Evolutionary conservation across 1,140 invertebrate genomes (phyloP), one percentile per base, ranked within the genome.

Genomic region (Meteorus sp.): DNA sequence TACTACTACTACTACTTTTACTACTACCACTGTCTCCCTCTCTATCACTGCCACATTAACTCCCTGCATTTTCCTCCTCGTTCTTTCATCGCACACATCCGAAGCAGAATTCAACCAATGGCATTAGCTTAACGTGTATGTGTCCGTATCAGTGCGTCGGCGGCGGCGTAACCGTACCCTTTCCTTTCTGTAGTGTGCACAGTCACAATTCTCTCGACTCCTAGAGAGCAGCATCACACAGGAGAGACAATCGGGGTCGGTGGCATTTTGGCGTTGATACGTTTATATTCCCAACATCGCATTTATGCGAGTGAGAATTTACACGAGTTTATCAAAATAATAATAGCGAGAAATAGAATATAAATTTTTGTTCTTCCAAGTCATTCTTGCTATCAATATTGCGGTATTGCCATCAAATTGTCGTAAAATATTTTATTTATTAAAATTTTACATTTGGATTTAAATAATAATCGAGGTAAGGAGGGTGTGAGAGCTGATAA

Each of bases 171-270:
- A 35, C 45, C 29, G 13, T 61, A 58, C 60, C 50, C 56, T 59
- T 58, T 44, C 31, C 47, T 56, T 55, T n/a, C n/a, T n/a, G n/a
- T n/a, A n/a, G n/a, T 23, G 37, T 20, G 52, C 43, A 52, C 60
- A 62, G 60, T 62, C 60, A 55, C 50, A 50, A 56, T 62, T 54
- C 51, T 57, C 52, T 50, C 51, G 51, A 59, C 56, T 58, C 60
- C 33, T 57, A 19, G 43, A 50, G 43, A 51, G 47, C 27, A 52
- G 13, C 48, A 52, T 7, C 27, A 29, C 27, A 4, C 4, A 29
- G 35, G 15, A 15, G 31, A 35, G 29, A 52, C 48, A 52, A 52
- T 52, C 27, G 48, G 33, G 50, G 50, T 52, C 50, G 50, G 31
- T 52, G 50, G 50, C 50, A 39, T 13, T 39, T 52, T 35, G 17